A percentile compares a stretch with the other conserved stretches of the same genome.
phyloP scores from a whole-genome alignment of 2,113 vertebrate species.

The Otocyon megalotis region DNA sequence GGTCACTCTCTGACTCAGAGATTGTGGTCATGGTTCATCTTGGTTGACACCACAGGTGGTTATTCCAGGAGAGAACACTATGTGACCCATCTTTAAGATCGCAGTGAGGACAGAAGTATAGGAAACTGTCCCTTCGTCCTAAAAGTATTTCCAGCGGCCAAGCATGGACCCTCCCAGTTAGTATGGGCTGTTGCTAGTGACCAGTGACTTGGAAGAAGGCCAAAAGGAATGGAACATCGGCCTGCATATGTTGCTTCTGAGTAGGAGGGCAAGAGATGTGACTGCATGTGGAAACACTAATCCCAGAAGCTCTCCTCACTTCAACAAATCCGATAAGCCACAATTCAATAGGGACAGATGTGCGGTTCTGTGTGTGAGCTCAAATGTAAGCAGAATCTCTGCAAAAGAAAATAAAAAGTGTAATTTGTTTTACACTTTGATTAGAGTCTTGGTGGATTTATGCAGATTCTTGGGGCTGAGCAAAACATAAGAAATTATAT shows the following conservation, averaged over 20 bases:
- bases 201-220: background rate
- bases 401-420: background rate
- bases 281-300: background rate
- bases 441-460: background rate
- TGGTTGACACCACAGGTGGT: background rate
- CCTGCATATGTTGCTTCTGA: background rate
- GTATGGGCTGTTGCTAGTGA: background rate
- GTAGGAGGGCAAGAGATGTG: background rate
- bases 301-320: background rate
- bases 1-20: background rate
- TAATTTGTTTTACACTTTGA: background rate
- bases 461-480: background rate
- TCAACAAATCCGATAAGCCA: background rate
- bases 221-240: background rate
- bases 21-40: background rate
- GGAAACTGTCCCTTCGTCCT: background rate
- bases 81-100: background rate
- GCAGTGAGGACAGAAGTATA: background rate
- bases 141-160: background rate
- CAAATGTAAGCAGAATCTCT: background rate
- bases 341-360: background rate
- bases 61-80: slow-evolving; percentile 15
- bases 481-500: background rate
- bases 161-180: background rate
- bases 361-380: background rate